These are phyloP conservation scores for Squalus acanthias DNA, from an alignment of 2,797 vertebrate genomes.

Conservation along the genomic window DNA sequence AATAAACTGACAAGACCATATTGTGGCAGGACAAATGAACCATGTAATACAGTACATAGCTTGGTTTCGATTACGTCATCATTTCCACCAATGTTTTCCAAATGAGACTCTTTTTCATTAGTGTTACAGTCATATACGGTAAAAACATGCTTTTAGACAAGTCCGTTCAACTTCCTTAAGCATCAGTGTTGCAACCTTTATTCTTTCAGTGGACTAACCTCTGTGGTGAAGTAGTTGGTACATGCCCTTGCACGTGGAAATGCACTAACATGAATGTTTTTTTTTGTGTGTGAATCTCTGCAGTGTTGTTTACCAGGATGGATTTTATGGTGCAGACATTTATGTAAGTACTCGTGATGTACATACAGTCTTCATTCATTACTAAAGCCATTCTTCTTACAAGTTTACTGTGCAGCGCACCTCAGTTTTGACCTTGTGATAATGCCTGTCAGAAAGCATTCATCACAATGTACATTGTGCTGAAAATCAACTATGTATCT, in stretches of 20 bases:
- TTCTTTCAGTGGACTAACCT: slow-evolving; percentile 53
- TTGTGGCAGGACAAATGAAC: background rate
- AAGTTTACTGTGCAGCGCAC: background rate
- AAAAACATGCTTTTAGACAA: background rate
- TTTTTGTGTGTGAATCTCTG: slow-evolving; percentile 78
- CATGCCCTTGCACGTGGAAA: slow-evolving; percentile 67
- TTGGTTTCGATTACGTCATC: background rate
- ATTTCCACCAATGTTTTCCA: background rate
- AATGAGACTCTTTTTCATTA: background rate
- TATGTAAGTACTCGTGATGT: slow-evolving; percentile 86
- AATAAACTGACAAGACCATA: background rate
- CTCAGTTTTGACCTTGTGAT: background rate
- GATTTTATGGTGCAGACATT: slow-evolving; percentile 98
- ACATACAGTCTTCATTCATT: slow-evolving; percentile 57
- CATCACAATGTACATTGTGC: slow-evolving; percentile 39
- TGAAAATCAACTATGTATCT: background rate
- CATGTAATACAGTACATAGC: background rate
- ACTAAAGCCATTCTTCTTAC: slow-evolving; percentile 54
- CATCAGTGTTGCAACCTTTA: slow-evolving; percentile 45
- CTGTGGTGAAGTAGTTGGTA: slow-evolving; percentile 56
- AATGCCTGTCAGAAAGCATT: slow-evolving; percentile 47
- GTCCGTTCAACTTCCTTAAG: slow-evolving; percentile 59
- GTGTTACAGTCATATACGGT: background rate
- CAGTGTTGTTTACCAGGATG: slow-evolving; percentile 97
- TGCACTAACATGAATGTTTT: slow-evolving; percentile 81